Evolutionary conservation across 2,797 vertebrate species (phyloP), one percentile per base, ranked within the genome.

Genomic region (Trachops cirrhosus): DNA sequence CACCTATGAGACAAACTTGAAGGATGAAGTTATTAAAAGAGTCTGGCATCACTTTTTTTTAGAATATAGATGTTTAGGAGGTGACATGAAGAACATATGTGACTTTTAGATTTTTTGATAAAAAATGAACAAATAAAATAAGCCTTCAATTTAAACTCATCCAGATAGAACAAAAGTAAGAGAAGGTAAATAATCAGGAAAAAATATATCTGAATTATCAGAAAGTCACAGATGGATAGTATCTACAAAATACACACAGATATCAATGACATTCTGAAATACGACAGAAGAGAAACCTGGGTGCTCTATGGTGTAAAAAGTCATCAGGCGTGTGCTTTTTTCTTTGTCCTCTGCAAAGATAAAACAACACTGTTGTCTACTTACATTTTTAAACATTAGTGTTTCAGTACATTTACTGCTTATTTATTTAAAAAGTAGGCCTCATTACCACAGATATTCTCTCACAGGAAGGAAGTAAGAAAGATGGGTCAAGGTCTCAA

Each of bases 1-100:
- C 78, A 86, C 68, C 74, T 44, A 90, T 39, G 50, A 95, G 82
- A 26, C 22, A 83, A 97, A 93, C 46, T 82, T 97, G 62, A 97
- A 97, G n/a, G 54, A 92, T n/a, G 82, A 54, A 73, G 37, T 39
- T 87, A 85, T 80, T 86, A 84, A 86, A 12, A 64, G 82, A 59
- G 26, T 59, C 32, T 71, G 14, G 37, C 2, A 85, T 75, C 44
- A 62, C 26, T 37, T 54, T 64, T 62, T 84, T 22, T 22, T 64
- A 80, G 46, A 91, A 83, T 85, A 74, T 18, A 54, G 21, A 68
- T 74, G 3, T 37, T 67, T 11, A 78, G 5, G 39, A 22, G 18
- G 26, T 90, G 64, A 89, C 57, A 50, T n/a, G 9, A 11, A 89
- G 39, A 93, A 86, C 8, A 87, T 24, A n/a, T 1, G 48, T 80